Base-by-base conservation (phyloP, 37 sponge, comb jelly and placozoan genomes). In the Chondrilla cf. caribensis region DNA sequence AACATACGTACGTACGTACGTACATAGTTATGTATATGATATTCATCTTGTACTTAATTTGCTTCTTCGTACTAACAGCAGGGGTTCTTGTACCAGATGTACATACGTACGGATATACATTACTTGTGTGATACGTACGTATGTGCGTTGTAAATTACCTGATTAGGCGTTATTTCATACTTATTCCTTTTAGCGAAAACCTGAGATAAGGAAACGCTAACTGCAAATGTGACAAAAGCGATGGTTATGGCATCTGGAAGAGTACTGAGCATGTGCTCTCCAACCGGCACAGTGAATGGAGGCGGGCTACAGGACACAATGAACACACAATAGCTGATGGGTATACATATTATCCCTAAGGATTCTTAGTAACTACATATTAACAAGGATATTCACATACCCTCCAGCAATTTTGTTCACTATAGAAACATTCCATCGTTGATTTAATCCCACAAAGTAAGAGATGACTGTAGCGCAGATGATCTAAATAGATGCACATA, bases 171-270 rank as follows among this genome's bases (percentile, higher is more conserved):
- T 17, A 87, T 71, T 11, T 28, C 58, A 78, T 93, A 89, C 58
- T 85, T 42, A 36, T 78, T 35, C 64, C 89, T 67, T 60, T 87
- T 84, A 3, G 90, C 90, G 80, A 93, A 84, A 35, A 87, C 88
- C 71, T 93, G 65, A 4, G 82, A 82, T 54, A 93, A 55, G 0
- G 94, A 93, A 22, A 93, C 80, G 19, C 83, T 79, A 38, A 89
- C 82, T 15, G 94, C 70, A 84, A 77, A 93, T 2, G 88, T 60
- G 22, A 93, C 90, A 28, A 93, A 54, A 19, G 90, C 71, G 15
- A 93, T 93, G 64, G 85, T 79, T 55, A 89, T 70, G 38, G 94
- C 87, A 60, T 93, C 87, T 8, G 22, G 79, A 1, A 93, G 3
- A 35, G 87, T 58, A n/a, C 70, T 17, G 22, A 82, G 24, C 47